Evolutionary conservation across 2,797 vertebrate genomes (phyloP).

Genomic region (Synaphobranchus kaupii): DNA sequence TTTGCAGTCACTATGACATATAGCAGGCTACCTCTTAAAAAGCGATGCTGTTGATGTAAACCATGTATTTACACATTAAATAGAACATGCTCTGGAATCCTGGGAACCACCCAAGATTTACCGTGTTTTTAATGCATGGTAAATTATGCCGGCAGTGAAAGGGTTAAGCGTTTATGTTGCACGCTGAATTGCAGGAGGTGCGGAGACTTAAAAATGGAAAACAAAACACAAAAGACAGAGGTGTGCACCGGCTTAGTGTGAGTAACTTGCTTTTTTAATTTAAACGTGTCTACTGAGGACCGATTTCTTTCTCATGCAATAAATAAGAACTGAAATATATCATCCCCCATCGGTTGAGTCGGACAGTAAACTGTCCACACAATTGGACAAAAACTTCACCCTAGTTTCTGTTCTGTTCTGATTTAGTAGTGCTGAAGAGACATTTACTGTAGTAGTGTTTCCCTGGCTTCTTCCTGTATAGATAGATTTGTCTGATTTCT

Average conservation of each 20-base stretch:
- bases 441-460: background rate
- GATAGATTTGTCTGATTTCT: background rate
- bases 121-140: background rate
- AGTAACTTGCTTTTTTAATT: background rate
- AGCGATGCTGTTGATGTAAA: background rate
- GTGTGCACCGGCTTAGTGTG: background rate
- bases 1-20: no score
- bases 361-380: background rate
- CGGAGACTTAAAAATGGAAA: background rate
- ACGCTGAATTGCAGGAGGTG: no score
- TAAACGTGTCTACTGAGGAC: background rate
- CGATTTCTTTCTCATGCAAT: background rate
- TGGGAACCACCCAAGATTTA: background rate
- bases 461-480: background rate
- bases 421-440: background rate
- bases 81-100: background rate
- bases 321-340: background rate
- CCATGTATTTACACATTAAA: background rate
- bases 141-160: background rate
- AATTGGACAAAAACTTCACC: background rate
- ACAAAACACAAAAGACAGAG: background rate
- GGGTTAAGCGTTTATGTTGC: no score
- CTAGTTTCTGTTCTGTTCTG: background rate
- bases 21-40: background rate
- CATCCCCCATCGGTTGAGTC: background rate